Conservation (phyloP, 2,888 invertebrate genomes). For the Meganola albula region DNA sequence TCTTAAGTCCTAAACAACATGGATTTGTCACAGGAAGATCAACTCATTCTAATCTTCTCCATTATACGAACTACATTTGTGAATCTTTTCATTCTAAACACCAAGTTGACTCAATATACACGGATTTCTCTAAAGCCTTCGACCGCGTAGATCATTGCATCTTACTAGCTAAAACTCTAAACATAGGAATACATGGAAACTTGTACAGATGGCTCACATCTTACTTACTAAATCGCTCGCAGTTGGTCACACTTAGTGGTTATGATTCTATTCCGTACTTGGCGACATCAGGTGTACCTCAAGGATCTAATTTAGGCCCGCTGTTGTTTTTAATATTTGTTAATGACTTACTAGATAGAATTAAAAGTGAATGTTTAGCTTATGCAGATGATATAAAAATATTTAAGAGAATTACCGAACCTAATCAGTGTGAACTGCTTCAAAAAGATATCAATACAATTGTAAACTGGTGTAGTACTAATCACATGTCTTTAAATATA, state of each 20-base stretch:
- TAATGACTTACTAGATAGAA: constrained; percentile 1
- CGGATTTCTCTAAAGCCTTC: constrained; percentile 6
- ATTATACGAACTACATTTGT: not conserved
- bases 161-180: not conserved
- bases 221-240: constrained; percentile 1
- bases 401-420: not conserved
- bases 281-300: constrained; percentile 3
- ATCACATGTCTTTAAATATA: constrained; percentile 2
- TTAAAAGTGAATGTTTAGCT: not conserved
- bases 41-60: constrained; percentile 4
- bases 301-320: constrained; percentile 2
- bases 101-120: constrained; percentile 4
- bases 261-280: not conserved
- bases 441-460: not conserved
- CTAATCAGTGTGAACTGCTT: not conserved
- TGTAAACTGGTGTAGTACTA: constrained; percentile 1
- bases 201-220: constrained; percentile 2
- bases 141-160: constrained; percentile 8
- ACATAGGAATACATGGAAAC: constrained; percentile 4
- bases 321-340: constrained; percentile 5
- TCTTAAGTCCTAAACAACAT: constrained; percentile 6
- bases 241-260: constrained; percentile 1
- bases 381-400: constrained; percentile 4
- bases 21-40: constrained; percentile 8
- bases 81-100: not conserved